Evolutionary conservation across 2,113 vertebrate species (phyloP).

Genomic region (Catagonus wagneri): DNA sequence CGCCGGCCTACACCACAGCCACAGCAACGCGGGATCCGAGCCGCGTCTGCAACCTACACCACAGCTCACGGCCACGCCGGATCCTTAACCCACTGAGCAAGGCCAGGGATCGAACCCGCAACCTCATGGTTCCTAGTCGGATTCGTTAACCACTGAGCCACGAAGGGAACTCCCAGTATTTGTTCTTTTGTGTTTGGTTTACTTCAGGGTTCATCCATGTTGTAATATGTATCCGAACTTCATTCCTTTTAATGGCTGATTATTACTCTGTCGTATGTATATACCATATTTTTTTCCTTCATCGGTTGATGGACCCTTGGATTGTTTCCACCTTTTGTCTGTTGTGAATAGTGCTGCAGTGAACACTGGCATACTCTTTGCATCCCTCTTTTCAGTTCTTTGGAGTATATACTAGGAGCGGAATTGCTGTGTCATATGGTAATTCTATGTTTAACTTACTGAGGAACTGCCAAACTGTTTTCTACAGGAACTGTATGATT

Average conservation of each 20-base stretch:
- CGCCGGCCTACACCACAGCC: too few relatives aligned
- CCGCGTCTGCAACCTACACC: too few relatives aligned
- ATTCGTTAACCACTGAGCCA: too few relatives aligned
- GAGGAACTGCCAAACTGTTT: not conserved
- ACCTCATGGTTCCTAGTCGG: too few relatives aligned
- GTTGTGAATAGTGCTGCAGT: not conserved
- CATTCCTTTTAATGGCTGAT: not conserved
- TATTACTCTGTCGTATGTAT: not conserved
- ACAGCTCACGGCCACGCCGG: too few relatives aligned
- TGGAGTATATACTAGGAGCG: not conserved
- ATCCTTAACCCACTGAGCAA: too few relatives aligned
- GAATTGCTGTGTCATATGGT: not conserved
- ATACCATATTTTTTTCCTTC: not conserved
- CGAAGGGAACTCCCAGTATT: too few relatives aligned
- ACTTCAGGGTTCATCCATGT: not conserved
- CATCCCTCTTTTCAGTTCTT: not conserved
- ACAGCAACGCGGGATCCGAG: too few relatives aligned
- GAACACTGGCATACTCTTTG: not conserved
- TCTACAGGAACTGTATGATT: not conserved
- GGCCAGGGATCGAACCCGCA: too few relatives aligned
- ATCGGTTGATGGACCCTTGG: not conserved
- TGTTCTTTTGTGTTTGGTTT: not conserved
- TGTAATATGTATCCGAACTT: not conserved
- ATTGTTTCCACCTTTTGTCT: not conserved
- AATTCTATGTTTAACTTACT: conserved; percentile 15